Evolutionary conservation across 2,113 vertebrate genomes (phyloP).

Genomic region (Callocephalon fimbriatum): DNA sequence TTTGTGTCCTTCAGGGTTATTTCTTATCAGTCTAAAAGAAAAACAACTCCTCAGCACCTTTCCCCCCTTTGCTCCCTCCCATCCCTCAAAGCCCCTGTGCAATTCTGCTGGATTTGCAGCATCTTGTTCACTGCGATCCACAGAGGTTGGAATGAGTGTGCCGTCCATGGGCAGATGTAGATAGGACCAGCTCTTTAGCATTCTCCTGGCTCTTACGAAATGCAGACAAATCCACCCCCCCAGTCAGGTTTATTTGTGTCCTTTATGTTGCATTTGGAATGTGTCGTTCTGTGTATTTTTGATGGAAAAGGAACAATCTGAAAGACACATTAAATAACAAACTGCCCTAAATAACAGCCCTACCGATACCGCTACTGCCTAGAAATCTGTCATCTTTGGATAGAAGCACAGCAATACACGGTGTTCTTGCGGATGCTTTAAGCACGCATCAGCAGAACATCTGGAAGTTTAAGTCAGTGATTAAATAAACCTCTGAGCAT

Average conservation of each 20-base stretch:
- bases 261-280: not conserved
- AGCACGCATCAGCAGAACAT: not conserved
- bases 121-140: accelerated
- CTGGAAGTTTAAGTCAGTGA: not conserved
- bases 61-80: not conserved
- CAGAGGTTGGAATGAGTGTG: not conserved
- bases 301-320: not conserved
- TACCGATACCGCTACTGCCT: not conserved
- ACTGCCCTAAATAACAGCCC: not conserved
- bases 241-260: not conserved
- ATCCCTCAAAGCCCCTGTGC: not conserved
- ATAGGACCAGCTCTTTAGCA: not conserved
- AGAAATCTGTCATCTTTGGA: not conserved
- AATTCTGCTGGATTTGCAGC: not conserved
- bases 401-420: not conserved
- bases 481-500: not conserved
- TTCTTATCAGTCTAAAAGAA: not conserved
- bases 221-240: not conserved
- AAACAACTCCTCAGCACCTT: not conserved
- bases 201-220: not conserved
- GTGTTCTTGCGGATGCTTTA: not conserved
- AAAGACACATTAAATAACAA: not conserved
- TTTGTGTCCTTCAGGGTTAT: not conserved
- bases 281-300: not conserved
- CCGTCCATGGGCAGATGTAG: not conserved